Conservation (phyloP, 2,888 invertebrate genomes). For the Rhorus exstirpatorius region DNA sequence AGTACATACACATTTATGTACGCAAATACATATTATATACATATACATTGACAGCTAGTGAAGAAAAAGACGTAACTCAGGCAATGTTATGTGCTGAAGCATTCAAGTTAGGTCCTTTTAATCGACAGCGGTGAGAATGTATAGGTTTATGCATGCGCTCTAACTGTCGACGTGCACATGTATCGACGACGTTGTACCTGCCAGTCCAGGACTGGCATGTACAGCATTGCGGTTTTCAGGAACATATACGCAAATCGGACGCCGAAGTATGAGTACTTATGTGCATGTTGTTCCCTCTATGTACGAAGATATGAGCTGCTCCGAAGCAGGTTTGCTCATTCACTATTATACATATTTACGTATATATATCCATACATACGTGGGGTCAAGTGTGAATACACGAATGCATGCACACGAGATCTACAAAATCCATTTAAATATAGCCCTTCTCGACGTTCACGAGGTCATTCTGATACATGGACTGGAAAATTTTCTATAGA, state of each 20-base stretch:
- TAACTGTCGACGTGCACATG: background rate
- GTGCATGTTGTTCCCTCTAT: conserved; percentile 32
- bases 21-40: background rate
- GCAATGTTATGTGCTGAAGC: background rate
- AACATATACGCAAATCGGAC: conserved; percentile 52
- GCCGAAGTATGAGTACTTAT: conserved; percentile 56
- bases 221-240: conserved; percentile 23
- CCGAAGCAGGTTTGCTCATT: conserved; percentile 15
- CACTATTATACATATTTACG: background rate
- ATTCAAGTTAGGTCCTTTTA: conserved; percentile 1
- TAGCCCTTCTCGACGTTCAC: conserved; percentile 15
- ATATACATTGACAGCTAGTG: background rate
- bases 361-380: background rate
- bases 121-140: background rate
- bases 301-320: conserved; percentile 37
- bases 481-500: conserved; percentile 39
- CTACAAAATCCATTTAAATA: background rate
- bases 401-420: background rate
- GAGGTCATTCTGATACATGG: conserved; percentile 10
- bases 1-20: conserved; percentile 4
- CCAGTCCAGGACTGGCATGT: conserved; percentile 31
- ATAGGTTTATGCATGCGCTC: conserved; percentile 1
- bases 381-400: conserved; percentile 55
- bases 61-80: conserved; percentile 17
- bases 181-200: too few species aligned